Evolutionary conservation across 2,797 vertebrate species (phyloP), one percentile per base, ranked within the genome.

Genomic region (Girardinus metallicus): DNA sequence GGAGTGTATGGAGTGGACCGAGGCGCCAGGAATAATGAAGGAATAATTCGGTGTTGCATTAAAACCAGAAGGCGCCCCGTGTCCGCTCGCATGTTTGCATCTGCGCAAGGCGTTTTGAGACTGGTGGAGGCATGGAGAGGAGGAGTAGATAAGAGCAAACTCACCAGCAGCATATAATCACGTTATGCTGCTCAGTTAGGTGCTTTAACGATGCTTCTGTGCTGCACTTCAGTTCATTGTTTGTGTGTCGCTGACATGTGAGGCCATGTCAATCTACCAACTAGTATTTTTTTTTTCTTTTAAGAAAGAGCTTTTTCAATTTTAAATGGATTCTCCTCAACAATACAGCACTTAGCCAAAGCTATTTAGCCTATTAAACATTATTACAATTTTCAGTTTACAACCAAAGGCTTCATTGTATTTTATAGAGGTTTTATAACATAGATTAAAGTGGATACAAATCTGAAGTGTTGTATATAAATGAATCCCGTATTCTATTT

Each of bases 131-230:
- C 55, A 68, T 44, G 18, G 70, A 77, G 31, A 55, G n/a, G 55
- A 43, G 60, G 47, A 36, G 85, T 74, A 76, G 49, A 85, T 86
- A 82, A 85, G 84, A 87, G 81, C 39, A 5, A 86, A 89, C 84
- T 89, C 84, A 74, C 78, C 84, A 83, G 78, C 83, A 91, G 85
- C 86, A 88, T 91, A 93, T 93, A 87, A 87, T 90, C 82, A 85
- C 81, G 85, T 91, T 89, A 91, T 91, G 88, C 90, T 92, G 90
- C 91, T 81, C 88, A 91, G 82, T 87, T 87, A 90, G 89, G 44
- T 80, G 85, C 81, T 90, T 85, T 91, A 92, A 90, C 83, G 83
- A 86, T 91, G 73, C 85, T 74, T 83, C 79, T 78, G 75, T 82
- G 84, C 74, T 84, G 77, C 86, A 85, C 87, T 87, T 75, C 83